Base-by-base conservation (phyloP, 2,888 invertebrate genomes). In the Ophioninae sp. region DNA sequence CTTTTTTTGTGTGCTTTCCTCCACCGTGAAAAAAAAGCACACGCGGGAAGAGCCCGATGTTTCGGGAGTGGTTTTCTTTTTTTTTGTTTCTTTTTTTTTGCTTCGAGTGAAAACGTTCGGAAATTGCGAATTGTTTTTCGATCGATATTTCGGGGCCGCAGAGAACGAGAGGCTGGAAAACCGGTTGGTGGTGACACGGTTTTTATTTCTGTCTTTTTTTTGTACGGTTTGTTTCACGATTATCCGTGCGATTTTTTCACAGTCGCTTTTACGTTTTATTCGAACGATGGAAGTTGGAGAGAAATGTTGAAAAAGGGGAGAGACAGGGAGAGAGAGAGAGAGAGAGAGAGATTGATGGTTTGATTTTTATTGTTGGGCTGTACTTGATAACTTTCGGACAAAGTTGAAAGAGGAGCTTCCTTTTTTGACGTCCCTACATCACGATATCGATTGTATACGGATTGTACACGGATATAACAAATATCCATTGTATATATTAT, bases 171-270 rank as follows among this genome's bases (percentile, higher is more conserved):
- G 50, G 13, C 30, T 30, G 50, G 17, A 2, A 17, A 50, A 50
- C 50, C 13, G 50, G 13, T 50, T 1, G 17, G 3, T 0, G 17
- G 50, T 6, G 50, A 10, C 50, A 13, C 17, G 50, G 50, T 50
- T 13, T 50, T 67, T n/a, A 7, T 81, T 39, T 10, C 59, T 59
- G 39, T 59, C 37, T 20, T 59, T 57, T 37, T 59, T 61, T 61
- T 17, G 37, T 41, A 61, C 61, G 10, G 21, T 21, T 37, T 61
- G 5, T 41, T 72, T 61, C 20, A 41, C 61, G 41, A 72, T 10
- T 39, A 70, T 70, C 70, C 59, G 30, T 30, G 30, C 30, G 30
- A 30, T 30, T 30, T 30, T 30, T 30, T 30, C 30, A 30, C 30
- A 30, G 30, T 30, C 30, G 30, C 30, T 30, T 30, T 30, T 30